Conservation (phyloP, 2,113 vertebrate genomes). For the Alethe diademata region DNA sequence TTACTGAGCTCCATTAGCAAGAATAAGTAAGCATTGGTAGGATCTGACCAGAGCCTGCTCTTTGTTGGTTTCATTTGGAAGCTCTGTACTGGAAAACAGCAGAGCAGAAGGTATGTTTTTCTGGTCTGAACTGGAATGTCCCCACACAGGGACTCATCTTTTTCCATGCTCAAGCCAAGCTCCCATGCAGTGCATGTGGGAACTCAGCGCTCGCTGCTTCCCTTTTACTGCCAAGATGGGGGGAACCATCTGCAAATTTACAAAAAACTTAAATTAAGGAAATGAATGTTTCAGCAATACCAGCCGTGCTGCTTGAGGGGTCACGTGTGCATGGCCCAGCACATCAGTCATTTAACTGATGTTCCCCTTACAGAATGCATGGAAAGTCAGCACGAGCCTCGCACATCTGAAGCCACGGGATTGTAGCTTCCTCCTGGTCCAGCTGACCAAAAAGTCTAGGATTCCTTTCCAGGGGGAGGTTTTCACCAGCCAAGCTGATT, state of each 20-base stretch:
- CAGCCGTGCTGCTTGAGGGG: accelerated
- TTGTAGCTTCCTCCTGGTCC: neutral
- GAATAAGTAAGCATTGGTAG: neutral
- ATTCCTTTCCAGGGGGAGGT: neutral
- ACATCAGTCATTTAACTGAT: neutral
- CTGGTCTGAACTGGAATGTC: neutral
- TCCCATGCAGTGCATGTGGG: neutral
- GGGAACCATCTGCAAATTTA: neutral
- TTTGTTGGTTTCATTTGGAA: neutral
- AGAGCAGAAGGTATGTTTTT: neutral
- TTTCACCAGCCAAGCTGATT: neutral
- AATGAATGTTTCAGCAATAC: neutral
- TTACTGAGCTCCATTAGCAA: neutral
- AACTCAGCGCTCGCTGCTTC: neutral
- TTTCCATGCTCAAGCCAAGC: neutral
- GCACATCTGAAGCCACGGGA: accelerated
- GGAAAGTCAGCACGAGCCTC: neutral
- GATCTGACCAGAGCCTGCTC: neutral
- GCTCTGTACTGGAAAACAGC: neutral
- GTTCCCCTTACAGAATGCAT: neutral
- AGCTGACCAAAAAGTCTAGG: neutral
- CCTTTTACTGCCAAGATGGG: neutral
- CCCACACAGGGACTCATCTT: neutral
- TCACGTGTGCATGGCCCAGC: accelerated
- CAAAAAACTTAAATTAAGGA: neutral